Evolutionary conservation across 2,888 invertebrate genomes (phyloP), one percentile per base, ranked within the genome.

Genomic region (Noctua comes): DNA sequence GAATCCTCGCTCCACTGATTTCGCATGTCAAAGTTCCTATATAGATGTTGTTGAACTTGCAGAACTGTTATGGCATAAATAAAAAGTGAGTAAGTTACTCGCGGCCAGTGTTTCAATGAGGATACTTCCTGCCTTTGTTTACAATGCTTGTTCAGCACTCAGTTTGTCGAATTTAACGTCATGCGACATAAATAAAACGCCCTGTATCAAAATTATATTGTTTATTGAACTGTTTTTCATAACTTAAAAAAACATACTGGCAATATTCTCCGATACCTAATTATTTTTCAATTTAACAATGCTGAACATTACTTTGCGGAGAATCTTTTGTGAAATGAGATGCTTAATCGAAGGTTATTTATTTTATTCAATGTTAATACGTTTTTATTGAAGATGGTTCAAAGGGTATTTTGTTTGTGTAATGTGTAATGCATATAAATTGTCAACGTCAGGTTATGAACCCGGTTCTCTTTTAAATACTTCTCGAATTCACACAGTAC

Each of bases 111-210:
- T 86, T 85, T 85, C 83, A 84, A 84, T 85, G 80, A 80, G 83
- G 89, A 88, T 83, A 87, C 90, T 93, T 93, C 93, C 94, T 93
- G 93, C 86, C 91, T 92, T 94, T 94, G 94, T 94, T 90, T 90
- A 82, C 81, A 82, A 80, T 88, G 89, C 87, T 91, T 89, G 87
- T 87, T 88, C 89, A 87, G 90, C 86, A 64, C 36, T 66, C 43
- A 31, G n/a, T 43, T 90, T 86, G 89, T 91, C 90, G 88, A 93
- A 92, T 91, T 89, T 86, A 90, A 87, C 83, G 88, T 86, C 84
- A 87, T 79, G 85, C 81, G 86, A 87, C 88, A 89, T 89, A 80
- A 89, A 88, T 87, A 87, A 87, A 78, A 54, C 81, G 83, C 79
- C 84, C 79, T 91, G 86, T 88, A 86, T 73, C 74, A 74, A 73